phyloP scores from a whole-genome alignment of 2,888 invertebrate genomes.

The Mamestra brassicae region DNA sequence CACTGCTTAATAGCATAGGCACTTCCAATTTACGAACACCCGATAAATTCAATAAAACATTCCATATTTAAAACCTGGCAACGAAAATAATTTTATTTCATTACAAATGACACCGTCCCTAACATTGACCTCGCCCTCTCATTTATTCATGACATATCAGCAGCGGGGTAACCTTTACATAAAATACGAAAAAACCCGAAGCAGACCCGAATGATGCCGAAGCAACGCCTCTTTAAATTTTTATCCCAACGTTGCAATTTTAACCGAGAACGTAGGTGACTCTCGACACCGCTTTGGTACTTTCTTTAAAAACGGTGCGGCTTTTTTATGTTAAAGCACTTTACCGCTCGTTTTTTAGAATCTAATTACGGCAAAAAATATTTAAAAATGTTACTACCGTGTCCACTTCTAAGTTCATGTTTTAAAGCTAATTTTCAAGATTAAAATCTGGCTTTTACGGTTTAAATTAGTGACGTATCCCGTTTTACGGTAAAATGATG shows the following conservation, averaged over 20 bases:
- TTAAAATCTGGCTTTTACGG: neutral
- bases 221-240: slow-evolving; percentile 29
- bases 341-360: slow-evolving; percentile 7
- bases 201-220: slow-evolving; percentile 4
- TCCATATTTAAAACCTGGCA: neutral
- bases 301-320: neutral
- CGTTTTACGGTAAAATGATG: neutral
- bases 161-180: slow-evolving; percentile 1
- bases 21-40: neutral
- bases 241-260: slow-evolving; percentile 21
- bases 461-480: neutral
- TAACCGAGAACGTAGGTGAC: neutral
- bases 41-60: neutral
- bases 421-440: slow-evolving; percentile 9
- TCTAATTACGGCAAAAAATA: slow-evolving; percentile 17
- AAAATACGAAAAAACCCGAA: slow-evolving; percentile 20
- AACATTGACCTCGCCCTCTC: neutral
- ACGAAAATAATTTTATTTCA: neutral
- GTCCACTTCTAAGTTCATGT: neutral
- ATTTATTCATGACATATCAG: slow-evolving; percentile 52
- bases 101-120: slow-evolving; percentile 20
- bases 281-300: neutral
- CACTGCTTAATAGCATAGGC: too few relatives aligned
- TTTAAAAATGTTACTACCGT: neutral
- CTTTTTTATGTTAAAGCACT: slow-evolving; percentile 6